phyloP scores from a whole-genome alignment of 2,113 vertebrate species.

The Echinops telfairi region DNA sequence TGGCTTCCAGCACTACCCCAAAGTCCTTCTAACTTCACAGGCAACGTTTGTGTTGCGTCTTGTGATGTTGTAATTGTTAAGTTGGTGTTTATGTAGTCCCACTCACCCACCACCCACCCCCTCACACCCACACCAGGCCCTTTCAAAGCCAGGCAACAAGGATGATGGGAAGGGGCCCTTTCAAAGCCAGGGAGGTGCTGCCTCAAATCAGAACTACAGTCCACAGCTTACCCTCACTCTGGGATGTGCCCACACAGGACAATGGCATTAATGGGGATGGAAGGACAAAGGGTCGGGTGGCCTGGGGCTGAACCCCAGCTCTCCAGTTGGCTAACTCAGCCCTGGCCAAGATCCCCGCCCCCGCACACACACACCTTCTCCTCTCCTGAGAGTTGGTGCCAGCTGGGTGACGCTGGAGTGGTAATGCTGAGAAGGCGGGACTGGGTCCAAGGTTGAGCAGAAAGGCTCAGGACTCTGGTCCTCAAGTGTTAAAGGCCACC shows the following conservation, averaged over 20 bases:
- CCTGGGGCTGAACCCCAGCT: fast-evolving
- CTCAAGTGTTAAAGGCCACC: fast-evolving
- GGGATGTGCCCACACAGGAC: neutral
- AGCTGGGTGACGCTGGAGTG: fast-evolving
- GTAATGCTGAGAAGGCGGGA: neutral
- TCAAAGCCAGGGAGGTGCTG: neutral
- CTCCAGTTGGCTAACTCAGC: neutral
- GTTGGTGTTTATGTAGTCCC: neutral
- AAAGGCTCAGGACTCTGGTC: neutral
- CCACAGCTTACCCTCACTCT: fast-evolving
- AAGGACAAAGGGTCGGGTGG: fast-evolving
- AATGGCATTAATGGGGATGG: fast-evolving
- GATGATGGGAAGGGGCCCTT: no score
- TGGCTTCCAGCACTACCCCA: fast-evolving
- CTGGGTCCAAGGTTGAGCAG: neutral
- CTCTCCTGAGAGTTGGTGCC: neutral
- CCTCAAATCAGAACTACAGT: no score
- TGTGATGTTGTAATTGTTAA: neutral
- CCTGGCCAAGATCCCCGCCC: neutral
- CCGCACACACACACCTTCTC: no score
- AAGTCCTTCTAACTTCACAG: fast-evolving
- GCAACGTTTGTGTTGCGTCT: neutral
- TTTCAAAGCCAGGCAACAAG: neutral
- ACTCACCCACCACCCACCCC: fast-evolving
- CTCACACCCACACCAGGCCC: neutral